These are phyloP conservation scores for Drosophila incognita DNA, from an alignment of 2,888 invertebrate genomes.

Conservation along the genomic window DNA sequence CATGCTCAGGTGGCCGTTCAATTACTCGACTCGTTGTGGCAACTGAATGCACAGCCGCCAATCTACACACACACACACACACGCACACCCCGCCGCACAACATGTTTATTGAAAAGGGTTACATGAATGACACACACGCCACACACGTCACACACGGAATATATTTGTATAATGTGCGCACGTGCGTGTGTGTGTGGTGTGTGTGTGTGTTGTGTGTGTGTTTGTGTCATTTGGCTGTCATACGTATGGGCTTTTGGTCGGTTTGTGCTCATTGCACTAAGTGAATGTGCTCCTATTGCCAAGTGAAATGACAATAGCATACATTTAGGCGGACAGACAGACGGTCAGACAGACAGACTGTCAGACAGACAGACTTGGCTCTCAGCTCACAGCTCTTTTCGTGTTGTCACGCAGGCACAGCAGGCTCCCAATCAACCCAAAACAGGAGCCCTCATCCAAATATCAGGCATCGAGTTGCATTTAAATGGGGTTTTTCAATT, in stretches of 20 bases:
- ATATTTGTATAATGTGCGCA: conserved; percentile 43
- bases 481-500: conserved; percentile 63
- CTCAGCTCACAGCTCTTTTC: conserved; percentile 3
- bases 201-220: conserved; percentile 11
- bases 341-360: conserved; percentile 6
- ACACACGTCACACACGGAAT: conserved; percentile 59
- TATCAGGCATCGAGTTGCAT: conserved; percentile 42
- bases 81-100: background rate
- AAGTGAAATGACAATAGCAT: conserved; percentile 69
- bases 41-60: conserved; percentile 46
- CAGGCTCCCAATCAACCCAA: background rate
- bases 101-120: conserved; percentile 70
- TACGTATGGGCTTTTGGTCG: conserved; percentile 45
- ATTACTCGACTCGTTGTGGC: conserved; percentile 61
- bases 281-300: conserved; percentile 59
- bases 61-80: conserved; percentile 30
- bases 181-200: background rate
- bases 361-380: background rate
- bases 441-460: background rate
- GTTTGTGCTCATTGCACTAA: conserved; percentile 63
- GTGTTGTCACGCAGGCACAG: conserved; percentile 33
- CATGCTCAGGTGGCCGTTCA: conserved; percentile 52
- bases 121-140: conserved; percentile 74
- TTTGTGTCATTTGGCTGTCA: conserved; percentile 51
- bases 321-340: conserved; percentile 61